Conservation (phyloP, 2,888 invertebrate species). For the Fabriciana adippe region DNA sequence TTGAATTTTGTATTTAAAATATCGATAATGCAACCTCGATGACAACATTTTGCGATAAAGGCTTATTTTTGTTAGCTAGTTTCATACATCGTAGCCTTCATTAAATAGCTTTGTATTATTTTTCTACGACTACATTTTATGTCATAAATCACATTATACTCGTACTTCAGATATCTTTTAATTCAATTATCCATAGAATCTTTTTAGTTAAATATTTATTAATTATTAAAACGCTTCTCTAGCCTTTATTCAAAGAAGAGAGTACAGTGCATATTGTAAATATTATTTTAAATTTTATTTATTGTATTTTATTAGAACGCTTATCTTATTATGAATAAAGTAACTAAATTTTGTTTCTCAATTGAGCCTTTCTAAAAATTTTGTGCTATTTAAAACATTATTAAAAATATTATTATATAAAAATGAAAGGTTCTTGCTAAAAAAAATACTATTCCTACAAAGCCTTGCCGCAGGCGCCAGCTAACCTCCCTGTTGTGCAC, state of each 20-base stretch:
- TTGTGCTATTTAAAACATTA: neutral
- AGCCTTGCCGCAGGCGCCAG: slow-evolving; percentile 12
- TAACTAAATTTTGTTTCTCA: neutral
- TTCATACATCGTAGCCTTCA: neutral
- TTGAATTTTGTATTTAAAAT: slow-evolving; percentile 38
- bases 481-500: slow-evolving; percentile 3
- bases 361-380: neutral
- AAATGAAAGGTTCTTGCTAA: slow-evolving; percentile 9
- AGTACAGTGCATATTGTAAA: no score
- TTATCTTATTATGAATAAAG: no score
- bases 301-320: no score
- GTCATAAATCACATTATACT: no score
- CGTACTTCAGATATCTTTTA: neutral
- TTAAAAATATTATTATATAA: no score
- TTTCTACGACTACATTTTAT: no score
- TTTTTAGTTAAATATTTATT: no score
- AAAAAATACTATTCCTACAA: slow-evolving; percentile 10
- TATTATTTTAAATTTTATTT: no score
- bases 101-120: neutral
- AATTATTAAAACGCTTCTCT: no score
- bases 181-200: no score
- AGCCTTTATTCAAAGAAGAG: no score
- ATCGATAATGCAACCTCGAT: slow-evolving; percentile 35
- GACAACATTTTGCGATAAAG: slow-evolving; percentile 22
- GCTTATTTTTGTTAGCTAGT: neutral